phyloP scores from a whole-genome alignment of 2,888 invertebrate genomes.

The Ennomos erosarius region DNA sequence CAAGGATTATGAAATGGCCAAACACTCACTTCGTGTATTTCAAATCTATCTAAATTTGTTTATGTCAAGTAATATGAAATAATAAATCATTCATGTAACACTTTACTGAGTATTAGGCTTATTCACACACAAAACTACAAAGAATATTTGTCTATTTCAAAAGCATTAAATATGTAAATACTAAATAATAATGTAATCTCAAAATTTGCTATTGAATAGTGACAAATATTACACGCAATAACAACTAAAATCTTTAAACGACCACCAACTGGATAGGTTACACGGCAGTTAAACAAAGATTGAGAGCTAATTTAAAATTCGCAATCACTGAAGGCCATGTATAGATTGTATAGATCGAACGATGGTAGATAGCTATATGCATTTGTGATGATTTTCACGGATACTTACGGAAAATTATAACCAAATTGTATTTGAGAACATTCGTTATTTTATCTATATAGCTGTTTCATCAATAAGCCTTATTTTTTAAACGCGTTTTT shows the following conservation, averaged over 20 bases:
- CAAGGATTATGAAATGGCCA: constrained; percentile 20
- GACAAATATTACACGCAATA: constrained; percentile 42
- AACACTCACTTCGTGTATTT: constrained; percentile 11
- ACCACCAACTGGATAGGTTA: constrained; percentile 43
- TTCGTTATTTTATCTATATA: too few relatives aligned
- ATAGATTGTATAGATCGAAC: constrained; percentile 17
- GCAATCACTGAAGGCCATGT: constrained; percentile 26
- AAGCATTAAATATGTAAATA: constrained; percentile 11
- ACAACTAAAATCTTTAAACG: constrained; percentile 36
- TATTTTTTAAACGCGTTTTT: too few relatives aligned
- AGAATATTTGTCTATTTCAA: constrained; percentile 29
- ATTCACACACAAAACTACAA: constrained; percentile 9
- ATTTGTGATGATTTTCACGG: constrained; percentile 3
- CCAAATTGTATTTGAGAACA: too few relatives aligned
- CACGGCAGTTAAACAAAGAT: constrained; percentile 24
- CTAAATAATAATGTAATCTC: not conserved
- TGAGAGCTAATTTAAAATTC: constrained; percentile 35
- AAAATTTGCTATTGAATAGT: constrained; percentile 33
- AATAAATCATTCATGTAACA: not conserved
- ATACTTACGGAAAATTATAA: not conserved
- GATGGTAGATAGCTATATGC: constrained; percentile 18
- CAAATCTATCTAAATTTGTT: not conserved
- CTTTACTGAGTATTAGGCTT: constrained; percentile 21
- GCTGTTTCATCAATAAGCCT: too few relatives aligned
- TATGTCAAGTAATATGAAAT: too few relatives aligned